phyloP scores from a whole-genome alignment of 2,797 vertebrate species.

The Gymnoscopelus braueri region DNA sequence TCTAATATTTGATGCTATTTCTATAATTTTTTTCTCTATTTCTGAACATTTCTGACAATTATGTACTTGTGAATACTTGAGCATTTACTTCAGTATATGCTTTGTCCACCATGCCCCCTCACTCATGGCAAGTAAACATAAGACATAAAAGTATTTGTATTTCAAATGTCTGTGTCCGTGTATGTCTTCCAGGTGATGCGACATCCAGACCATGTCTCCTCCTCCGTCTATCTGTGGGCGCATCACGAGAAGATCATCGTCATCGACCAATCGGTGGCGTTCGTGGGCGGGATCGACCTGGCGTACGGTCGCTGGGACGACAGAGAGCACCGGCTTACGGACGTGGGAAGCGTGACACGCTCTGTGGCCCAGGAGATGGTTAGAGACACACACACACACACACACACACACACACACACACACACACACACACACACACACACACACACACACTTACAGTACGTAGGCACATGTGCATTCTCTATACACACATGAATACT shows the following conservation, averaged over 20 bases:
- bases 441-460: slow-evolving; percentile 7
- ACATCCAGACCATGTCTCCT: slow-evolving; percentile 97
- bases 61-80: too few relatives aligned
- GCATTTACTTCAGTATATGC: too few relatives aligned
- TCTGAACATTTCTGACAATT: too few relatives aligned
- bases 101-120: too few relatives aligned
- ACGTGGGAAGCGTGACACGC: slow-evolving; percentile 94
- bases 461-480: background rate
- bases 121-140: too few relatives aligned
- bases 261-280: slow-evolving; percentile 94
- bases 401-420: slow-evolving; percentile 15
- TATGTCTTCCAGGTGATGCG: slow-evolving; percentile 90
- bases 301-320: slow-evolving; percentile 98
- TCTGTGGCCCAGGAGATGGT: slow-evolving; percentile 77
- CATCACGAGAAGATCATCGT: slow-evolving; percentile 96
- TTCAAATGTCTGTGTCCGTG: background rate
- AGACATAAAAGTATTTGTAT: background rate
- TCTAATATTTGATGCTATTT: too few relatives aligned
- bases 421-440: slow-evolving; percentile 17
- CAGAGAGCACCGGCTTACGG: slow-evolving; percentile 92
- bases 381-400: slow-evolving; percentile 14
- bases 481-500: background rate
- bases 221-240: slow-evolving; percentile 96
- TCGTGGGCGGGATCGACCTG: slow-evolving; percentile 96
- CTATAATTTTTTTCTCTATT: too few relatives aligned